Conservation (phyloP, 2,113 vertebrate species). For the Aphelocoma coerulescens region DNA sequence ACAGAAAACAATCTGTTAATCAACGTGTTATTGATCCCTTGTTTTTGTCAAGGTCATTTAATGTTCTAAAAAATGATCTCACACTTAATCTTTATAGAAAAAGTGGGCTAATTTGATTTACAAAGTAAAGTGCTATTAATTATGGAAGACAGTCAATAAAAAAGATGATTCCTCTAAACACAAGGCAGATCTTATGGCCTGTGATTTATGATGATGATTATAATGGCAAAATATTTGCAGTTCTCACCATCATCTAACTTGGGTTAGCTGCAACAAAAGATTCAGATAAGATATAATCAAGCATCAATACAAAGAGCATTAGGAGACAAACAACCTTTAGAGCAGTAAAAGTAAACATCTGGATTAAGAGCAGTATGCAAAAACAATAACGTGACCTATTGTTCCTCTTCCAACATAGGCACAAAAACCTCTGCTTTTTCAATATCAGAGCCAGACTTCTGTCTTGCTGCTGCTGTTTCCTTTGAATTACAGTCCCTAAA, state of each 20-base stretch:
- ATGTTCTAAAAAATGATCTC: constrained; percentile 91
- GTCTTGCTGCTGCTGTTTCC: background rate
- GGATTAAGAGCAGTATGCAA: background rate
- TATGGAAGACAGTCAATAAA: constrained; percentile 82
- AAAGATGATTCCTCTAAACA: constrained; percentile 74
- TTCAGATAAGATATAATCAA: background rate
- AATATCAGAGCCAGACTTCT: background rate
- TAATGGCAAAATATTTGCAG: constrained; percentile 68
- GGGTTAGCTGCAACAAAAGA: constrained; percentile 11
- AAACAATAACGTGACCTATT: background rate
- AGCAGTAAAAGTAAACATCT: background rate
- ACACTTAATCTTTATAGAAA: constrained; percentile 85
- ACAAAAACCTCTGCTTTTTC: background rate
- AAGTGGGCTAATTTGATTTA: constrained; percentile 87
- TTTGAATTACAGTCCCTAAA: background rate
- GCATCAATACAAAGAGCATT: background rate
- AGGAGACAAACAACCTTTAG: background rate
- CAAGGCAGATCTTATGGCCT: constrained; percentile 67
- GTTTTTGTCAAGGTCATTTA: constrained; percentile 96
- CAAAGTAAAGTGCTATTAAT: constrained; percentile 88
- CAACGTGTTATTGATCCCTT: constrained; percentile 90
- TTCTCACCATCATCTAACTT: constrained; percentile 15
- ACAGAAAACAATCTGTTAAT: constrained; percentile 90
- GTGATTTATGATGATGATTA: constrained; percentile 77
- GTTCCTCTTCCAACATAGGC: background rate